Evolutionary conservation across 2,888 invertebrate genomes (phyloP), one percentile per base, ranked within the genome.

Genomic region (Drosophila longiperda): DNA sequence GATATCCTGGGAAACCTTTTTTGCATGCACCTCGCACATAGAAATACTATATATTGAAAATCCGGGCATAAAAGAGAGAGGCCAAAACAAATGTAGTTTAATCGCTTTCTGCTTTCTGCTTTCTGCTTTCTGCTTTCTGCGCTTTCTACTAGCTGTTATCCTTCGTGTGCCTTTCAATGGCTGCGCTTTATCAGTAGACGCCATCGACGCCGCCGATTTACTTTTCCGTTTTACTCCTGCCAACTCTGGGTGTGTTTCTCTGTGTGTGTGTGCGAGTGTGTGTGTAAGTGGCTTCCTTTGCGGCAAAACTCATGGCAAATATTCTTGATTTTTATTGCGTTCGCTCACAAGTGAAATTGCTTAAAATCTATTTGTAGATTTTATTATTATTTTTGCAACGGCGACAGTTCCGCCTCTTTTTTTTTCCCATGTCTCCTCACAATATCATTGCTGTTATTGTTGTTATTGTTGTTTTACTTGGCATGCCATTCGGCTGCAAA

Each of bases 301-400:
- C 68, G 75, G 85, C 84, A 87, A 83, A 89, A 91, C 91, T 91
- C 90, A 91, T 89, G 86, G 91, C 84, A 90, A 89, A 90, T 91
- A 90, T 90, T 89, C 91, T 91, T 92, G 90, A 91, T 91, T 92
- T 91, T 91, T 92, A 91, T 92, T 91, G 91, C 90, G 86, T 82
- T 89, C 78, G 87, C 72, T 87, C 88, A 82, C 86, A 90, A 91
- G 89, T 91, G 90, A 87, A 91, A 91, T 89, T 90, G 87, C 89
- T 87, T 89, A 82, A 87, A 87, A 87, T 87, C 90, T 89, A 81
- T 84, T 90, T 85, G 84, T 82, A 78, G 83, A 77, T 74, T 74
- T 80, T 76, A 82, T 82, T 79, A 82, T 82, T 82, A 79, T 79
- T 82, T 75, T 67, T 71, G 78, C 80, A 73, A 66, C 61, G 54